phyloP scores from a whole-genome alignment of 1,140 invertebrate species.

The Acromyrmex heyeri region DNA sequence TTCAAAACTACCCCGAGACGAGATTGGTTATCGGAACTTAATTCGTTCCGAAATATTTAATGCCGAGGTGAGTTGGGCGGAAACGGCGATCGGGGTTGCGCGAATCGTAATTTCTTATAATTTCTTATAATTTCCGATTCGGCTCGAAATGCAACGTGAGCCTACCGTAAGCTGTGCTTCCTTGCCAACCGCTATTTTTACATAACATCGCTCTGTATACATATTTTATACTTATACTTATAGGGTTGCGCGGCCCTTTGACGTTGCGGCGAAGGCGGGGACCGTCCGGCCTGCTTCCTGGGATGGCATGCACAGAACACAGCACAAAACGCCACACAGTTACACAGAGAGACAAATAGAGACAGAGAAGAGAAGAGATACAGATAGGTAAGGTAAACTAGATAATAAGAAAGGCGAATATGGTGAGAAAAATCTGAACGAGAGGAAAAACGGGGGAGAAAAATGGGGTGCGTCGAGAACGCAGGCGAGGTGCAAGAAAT shows the following conservation, averaged over 20 bases:
- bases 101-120: neutral
- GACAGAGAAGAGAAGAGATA: conserved; percentile 79
- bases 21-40: conserved; percentile 33
- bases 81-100: neutral
- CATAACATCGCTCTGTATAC: conserved; percentile 60
- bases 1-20: conserved; percentile 3
- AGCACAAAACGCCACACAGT: conserved; percentile 86
- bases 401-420: conserved; percentile 24
- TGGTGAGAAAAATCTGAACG: conserved; percentile 50
- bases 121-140: neutral
- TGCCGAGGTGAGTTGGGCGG: conserved; percentile 11
- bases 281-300: conserved; percentile 86
- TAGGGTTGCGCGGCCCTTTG: conserved; percentile 86
- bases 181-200: neutral
- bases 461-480: conserved; percentile 30
- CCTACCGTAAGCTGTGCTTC: conserved; percentile 3
- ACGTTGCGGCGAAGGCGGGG: conserved; percentile 86
- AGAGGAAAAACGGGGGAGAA: conserved; percentile 51
- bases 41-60: conserved; percentile 3
- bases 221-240: conserved; percentile 85
- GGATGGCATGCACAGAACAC: conserved; percentile 87
- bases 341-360: conserved; percentile 84
- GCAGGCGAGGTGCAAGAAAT: conserved; percentile 50
- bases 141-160: conserved; percentile 31
- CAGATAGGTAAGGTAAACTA: conserved; percentile 37